Evolutionary conservation across 2,888 invertebrate species (phyloP).

Genomic region (Terebella lapidaria): DNA sequence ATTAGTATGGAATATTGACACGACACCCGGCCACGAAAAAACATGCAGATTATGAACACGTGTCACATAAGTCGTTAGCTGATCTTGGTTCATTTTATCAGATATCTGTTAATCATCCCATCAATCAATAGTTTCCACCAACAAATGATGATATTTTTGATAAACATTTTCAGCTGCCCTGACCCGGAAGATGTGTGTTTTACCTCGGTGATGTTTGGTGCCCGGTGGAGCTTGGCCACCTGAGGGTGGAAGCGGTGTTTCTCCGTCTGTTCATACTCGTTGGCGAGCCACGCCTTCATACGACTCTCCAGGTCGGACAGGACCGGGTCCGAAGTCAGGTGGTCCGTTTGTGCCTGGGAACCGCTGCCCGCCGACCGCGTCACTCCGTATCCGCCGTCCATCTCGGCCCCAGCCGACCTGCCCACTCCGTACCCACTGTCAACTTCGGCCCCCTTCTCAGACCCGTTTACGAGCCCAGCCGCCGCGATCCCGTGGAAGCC

Average conservation of each 20-base stretch:
- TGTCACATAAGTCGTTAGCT: too few relatives aligned
- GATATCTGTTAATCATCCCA: too few relatives aligned
- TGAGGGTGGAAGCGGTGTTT: background rate
- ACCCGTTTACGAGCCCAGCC: background rate
- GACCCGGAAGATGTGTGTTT: too few relatives aligned
- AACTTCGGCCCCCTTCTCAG: background rate
- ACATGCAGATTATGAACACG: too few relatives aligned
- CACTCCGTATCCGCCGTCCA: background rate
- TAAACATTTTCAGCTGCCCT: too few relatives aligned
- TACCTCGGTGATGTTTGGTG: background rate
- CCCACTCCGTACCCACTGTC: background rate
- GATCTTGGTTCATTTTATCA: too few relatives aligned
- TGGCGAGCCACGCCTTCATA: constrained; percentile 35
- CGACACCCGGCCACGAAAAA: too few relatives aligned
- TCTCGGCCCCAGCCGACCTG: background rate
- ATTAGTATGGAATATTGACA: too few relatives aligned
- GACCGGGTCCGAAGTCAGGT: constrained; percentile 30
- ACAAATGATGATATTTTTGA: too few relatives aligned
- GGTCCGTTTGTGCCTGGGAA: constrained; percentile 3
- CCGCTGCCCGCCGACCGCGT: background rate
- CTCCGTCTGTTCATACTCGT: background rate
- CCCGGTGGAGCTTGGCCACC: background rate
- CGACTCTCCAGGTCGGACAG: constrained; percentile 36
- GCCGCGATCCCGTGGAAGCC: background rate
- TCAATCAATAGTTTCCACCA: too few relatives aligned